Base-by-base conservation (phyloP, 1,140 invertebrate genomes). In the Polypedilum pembai region DNA sequence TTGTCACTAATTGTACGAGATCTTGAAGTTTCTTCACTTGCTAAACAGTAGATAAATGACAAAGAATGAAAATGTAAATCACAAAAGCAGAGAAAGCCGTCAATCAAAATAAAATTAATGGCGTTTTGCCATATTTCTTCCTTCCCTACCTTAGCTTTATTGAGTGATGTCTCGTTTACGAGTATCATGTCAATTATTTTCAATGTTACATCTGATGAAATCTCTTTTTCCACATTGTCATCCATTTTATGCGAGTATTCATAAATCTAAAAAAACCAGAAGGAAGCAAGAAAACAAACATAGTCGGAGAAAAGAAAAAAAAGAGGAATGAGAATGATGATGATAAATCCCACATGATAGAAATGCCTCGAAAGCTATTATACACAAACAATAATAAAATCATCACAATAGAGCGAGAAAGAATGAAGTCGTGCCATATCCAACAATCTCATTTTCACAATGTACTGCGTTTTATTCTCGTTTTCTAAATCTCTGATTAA, bases 21-120 rank as follows among this genome's bases (percentile, higher is more conserved):
- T 80, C 77, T 77, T 82, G 81, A 74, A 82, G 78, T 76, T 82
- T 81, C 78, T 82, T 81, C 77, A 82, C 81, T 82, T 82, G 81
- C 81, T 82, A 78, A 40, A 78, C 76, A 45, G 45, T n/a, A 12
- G 4, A 33, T 12, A 56, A 45, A 56, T 15, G 3, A 73, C 1
- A 73, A 8, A 15, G 40, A 17, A 41, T 41, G 18, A 74, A 74
- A 65, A 17, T 10, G 3, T 33, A 7, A 45, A 74, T 74, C 21
- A 18, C 12, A 21, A 10, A 74, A 65, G 15, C 17, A 7, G 8
- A 33, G 17, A 74, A 24, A 63, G 8, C 40, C 40, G 33, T 72
- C 63, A 15, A 41, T 72, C 18, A 69, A 66, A 74, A 69, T 69
- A 69, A 69, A 69, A 20, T 69, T 74, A 74, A 74, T 74, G 33